A percentile compares a stretch with the other conserved stretches of the same genome.
phyloP scores from a whole-genome alignment of 2,113 vertebrate species.

The Laticauda colubrina region DNA sequence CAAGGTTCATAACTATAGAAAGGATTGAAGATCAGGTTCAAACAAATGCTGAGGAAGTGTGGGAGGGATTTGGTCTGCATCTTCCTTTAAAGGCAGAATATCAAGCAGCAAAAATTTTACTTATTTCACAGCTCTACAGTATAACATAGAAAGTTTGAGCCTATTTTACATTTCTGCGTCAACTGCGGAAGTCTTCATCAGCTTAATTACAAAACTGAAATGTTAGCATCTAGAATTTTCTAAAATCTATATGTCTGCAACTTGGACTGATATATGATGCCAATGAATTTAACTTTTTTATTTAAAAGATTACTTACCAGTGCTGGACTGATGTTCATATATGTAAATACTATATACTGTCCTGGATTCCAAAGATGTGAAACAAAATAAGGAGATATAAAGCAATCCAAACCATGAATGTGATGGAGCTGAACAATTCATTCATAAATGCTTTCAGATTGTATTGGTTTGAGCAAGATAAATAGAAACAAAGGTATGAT shows the following conservation, averaged over 20 bases:
- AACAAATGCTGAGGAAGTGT: background rate
- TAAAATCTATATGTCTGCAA: background rate
- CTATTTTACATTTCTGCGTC: background rate
- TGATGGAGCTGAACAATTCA: background rate
- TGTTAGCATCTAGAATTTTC: background rate
- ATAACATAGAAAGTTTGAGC: background rate
- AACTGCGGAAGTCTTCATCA: background rate
- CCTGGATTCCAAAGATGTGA: background rate
- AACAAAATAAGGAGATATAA: background rate
- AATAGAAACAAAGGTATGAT: background rate
- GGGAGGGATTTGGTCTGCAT: background rate
- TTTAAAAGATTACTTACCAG: background rate
- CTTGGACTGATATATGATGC: background rate
- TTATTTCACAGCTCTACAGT: background rate
- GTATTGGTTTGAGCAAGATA: background rate
- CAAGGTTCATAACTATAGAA: background rate
- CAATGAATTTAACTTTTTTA: background rate
- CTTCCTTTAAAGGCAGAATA: background rate
- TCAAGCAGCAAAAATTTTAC: background rate
- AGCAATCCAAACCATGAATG: background rate
- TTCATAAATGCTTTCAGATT: background rate
- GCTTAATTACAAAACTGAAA: background rate
- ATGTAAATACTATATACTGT: background rate
- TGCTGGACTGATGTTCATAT: background rate
- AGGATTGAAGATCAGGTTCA: background rate